These are phyloP conservation scores for Nettapus auritus DNA, from an alignment of 2,113 vertebrate species.

Conservation along the genomic window DNA sequence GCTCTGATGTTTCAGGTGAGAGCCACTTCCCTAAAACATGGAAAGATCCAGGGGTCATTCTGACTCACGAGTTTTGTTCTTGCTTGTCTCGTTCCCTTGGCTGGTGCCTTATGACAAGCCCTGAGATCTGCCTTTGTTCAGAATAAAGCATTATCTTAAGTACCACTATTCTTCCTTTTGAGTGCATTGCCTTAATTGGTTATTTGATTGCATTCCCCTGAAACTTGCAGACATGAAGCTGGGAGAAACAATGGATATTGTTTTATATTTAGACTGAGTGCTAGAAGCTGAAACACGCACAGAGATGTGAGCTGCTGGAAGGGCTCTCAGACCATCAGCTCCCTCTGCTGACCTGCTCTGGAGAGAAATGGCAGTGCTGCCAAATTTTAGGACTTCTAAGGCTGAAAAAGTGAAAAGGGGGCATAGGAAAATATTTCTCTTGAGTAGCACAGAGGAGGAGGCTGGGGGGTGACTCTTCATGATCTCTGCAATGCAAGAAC, in stretches of 20 bases:
- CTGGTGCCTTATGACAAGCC: background rate
- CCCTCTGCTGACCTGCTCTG: slow-evolving; percentile 55
- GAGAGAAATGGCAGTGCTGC: background rate
- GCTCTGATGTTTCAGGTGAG: background rate
- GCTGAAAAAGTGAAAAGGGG: background rate
- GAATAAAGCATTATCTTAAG: slow-evolving; percentile 2
- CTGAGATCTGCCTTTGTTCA: background rate
- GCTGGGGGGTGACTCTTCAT: background rate
- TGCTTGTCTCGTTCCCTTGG: background rate
- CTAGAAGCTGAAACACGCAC: background rate
- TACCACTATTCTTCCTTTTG: background rate
- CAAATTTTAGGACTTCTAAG: background rate
- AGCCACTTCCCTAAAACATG: background rate
- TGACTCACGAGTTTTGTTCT: background rate
- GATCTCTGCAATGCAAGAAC: background rate
- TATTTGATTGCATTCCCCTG: slow-evolving; percentile 3
- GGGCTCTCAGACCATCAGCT: slow-evolving; percentile 50
- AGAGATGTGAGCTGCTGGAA: background rate
- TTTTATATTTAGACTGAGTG: background rate
- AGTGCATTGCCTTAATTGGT: slow-evolving; percentile 34
- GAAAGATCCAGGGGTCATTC: background rate
- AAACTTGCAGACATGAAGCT: background rate
- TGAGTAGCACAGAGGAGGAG: background rate
- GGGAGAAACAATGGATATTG: slow-evolving; percentile 25
- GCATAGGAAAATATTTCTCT: background rate